Conservation (phyloP, 2,797 vertebrate species). For the Fundulus diaphanus region DNA sequence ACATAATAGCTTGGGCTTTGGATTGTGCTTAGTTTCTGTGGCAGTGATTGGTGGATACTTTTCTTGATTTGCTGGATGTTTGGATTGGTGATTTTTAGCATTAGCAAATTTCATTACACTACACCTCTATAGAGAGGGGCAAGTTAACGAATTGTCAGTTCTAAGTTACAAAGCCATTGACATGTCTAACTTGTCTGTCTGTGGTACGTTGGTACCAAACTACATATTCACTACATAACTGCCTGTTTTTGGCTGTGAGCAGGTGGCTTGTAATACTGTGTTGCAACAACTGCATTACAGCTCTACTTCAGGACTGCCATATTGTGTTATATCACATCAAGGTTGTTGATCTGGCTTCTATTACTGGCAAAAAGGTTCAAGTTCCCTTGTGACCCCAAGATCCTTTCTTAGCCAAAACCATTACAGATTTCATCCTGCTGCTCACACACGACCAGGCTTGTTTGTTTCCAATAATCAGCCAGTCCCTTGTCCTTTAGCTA, state of each 20-base stretch:
- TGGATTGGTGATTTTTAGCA: too few species aligned
- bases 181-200: not conserved
- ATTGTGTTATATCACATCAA: conserved; percentile 12
- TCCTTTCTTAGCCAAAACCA: not conserved
- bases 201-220: not conserved
- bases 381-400: not conserved
- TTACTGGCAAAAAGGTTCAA: not conserved
- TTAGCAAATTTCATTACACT: too few species aligned
- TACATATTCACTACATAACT: not conserved
- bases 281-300: not conserved
- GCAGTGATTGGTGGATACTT: too few species aligned
- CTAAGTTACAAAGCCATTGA: not conserved
- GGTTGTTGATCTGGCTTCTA: conserved; percentile 1
- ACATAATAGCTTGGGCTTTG: too few species aligned
- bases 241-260: not conserved
- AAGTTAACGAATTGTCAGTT: not conserved
- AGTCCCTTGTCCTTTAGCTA: conserved; percentile 1
- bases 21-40: too few species aligned
- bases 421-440: conserved; percentile 2
- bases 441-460: conserved; percentile 3
- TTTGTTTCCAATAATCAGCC: conserved; percentile 12
- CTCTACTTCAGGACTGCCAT: not conserved
- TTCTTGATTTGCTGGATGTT: too few species aligned
- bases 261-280: not conserved
- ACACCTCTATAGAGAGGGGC: not conserved